Conservation (phyloP, 1,140 invertebrate species). For the Polypedilum vanderplanki region DNA sequence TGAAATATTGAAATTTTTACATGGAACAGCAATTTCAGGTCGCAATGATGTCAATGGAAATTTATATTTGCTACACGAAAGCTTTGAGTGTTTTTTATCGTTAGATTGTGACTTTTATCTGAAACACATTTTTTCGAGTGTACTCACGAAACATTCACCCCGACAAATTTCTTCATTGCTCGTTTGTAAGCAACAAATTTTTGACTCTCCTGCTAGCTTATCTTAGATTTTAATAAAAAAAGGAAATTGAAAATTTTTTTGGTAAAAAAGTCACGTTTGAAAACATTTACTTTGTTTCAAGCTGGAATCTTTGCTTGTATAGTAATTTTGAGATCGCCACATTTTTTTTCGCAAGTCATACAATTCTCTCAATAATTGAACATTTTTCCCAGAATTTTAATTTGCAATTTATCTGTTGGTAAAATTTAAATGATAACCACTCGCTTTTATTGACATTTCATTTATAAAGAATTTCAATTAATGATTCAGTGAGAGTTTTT, state of each 20-base stretch:
- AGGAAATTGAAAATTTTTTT: not conserved
- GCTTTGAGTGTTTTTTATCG: not conserved
- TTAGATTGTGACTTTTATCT: too few species aligned
- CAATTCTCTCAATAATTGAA: too few species aligned
- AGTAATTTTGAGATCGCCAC: conserved; percentile 7
- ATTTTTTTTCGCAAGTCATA: not conserved
- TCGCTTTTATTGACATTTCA: not conserved
- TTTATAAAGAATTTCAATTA: not conserved
- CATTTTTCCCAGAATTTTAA: not conserved
- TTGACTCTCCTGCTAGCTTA: not conserved
- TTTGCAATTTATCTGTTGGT: not conserved
- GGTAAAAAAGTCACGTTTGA: not conserved
- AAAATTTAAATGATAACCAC: not conserved
- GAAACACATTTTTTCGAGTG: not conserved
- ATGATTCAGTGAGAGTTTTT: too few species aligned
- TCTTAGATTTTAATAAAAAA: not conserved
- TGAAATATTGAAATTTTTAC: too few species aligned
- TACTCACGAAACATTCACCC: conserved; percentile 21
- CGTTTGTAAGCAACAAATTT: not conserved
- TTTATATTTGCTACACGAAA: not conserved
- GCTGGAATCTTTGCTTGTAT: not conserved
- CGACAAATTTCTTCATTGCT: not conserved
- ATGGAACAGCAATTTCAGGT: not conserved
- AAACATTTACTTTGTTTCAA: not conserved
- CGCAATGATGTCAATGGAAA: not conserved